phyloP scores from a whole-genome alignment of 2,888 invertebrate species.

The Aspidapion aeneum region DNA sequence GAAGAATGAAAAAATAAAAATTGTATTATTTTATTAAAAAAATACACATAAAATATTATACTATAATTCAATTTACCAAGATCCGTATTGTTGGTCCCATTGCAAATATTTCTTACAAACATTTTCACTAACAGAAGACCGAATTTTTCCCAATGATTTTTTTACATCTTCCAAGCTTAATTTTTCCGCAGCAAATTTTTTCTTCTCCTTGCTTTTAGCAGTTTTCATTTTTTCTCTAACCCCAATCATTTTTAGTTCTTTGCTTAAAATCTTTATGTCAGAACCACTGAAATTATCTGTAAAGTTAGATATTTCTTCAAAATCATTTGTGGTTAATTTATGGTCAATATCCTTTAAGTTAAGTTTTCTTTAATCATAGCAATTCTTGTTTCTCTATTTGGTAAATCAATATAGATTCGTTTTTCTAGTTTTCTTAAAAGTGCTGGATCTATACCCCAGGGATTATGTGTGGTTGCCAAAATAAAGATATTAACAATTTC shows the following conservation, averaged over 20 bases:
- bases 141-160: too few relatives aligned
- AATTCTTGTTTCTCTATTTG: conserved; percentile 61
- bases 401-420: conserved; percentile 76
- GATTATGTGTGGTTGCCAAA: conserved; percentile 86
- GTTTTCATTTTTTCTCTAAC: too few relatives aligned
- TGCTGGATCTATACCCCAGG: conserved; percentile 91
- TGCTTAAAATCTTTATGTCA: conserved; percentile 82
- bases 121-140: too few relatives aligned
- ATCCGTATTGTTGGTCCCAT: too few relatives aligned
- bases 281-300: conserved; percentile 84
- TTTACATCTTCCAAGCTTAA: too few relatives aligned
- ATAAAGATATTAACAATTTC: conserved; percentile 66
- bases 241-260: conserved; percentile 89
- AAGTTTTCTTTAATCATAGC: conserved; percentile 63
- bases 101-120: too few relatives aligned
- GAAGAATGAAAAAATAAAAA: background rate
- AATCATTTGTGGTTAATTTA: conserved; percentile 40
- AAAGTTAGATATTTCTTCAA: conserved; percentile 48
- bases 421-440: conserved; percentile 86
- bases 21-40: background rate
- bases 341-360: conserved; percentile 49
- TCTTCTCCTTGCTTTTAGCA: too few relatives aligned
- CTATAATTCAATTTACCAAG: too few relatives aligned
- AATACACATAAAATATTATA: background rate
- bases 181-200: too few relatives aligned